phyloP scores from a whole-genome alignment of 2,888 invertebrate species.

The Ichneumoninae sp. region DNA sequence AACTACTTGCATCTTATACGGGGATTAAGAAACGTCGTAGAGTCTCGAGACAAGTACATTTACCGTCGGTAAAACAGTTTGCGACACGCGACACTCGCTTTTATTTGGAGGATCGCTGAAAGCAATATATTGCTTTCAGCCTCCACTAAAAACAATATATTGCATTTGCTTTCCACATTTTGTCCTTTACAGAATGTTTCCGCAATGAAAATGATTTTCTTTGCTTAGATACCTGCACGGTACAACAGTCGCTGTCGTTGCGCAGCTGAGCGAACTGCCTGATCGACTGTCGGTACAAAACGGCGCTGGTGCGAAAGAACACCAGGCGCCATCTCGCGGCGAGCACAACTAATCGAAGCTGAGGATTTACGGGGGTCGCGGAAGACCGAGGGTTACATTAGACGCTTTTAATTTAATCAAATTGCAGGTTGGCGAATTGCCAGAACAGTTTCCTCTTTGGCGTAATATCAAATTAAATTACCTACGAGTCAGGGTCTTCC shows the following conservation, averaged over 20 bases:
- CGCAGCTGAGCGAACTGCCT: not conserved
- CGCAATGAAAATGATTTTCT: no score
- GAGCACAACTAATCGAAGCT: slow-evolving; percentile 31
- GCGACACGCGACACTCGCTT: no score
- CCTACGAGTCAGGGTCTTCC: slow-evolving; percentile 55
- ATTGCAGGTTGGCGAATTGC: slow-evolving; percentile 61
- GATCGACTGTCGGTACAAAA: not conserved
- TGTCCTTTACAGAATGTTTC: no score
- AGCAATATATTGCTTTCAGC: no score
- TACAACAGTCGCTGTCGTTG: not conserved
- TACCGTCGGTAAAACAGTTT: no score
- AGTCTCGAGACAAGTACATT: no score
- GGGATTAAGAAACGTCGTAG: no score
- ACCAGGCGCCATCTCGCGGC: slow-evolving; percentile 35
- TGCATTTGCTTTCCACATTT: no score
- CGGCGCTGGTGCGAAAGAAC: slow-evolving; percentile 11
- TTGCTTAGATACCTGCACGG: no score
- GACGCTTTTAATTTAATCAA: slow-evolving; percentile 63
- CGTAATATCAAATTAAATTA: slow-evolving; percentile 59
- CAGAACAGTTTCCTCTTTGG: slow-evolving; percentile 57
- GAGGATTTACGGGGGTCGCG: slow-evolving; percentile 30
- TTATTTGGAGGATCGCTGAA: no score
- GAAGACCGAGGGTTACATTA: slow-evolving; percentile 44
- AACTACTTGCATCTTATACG: not conserved
- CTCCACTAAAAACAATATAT: no score